Evolutionary conservation across 2,113 vertebrate species (phyloP).

Genomic region (Tetrao urogallus): DNA sequence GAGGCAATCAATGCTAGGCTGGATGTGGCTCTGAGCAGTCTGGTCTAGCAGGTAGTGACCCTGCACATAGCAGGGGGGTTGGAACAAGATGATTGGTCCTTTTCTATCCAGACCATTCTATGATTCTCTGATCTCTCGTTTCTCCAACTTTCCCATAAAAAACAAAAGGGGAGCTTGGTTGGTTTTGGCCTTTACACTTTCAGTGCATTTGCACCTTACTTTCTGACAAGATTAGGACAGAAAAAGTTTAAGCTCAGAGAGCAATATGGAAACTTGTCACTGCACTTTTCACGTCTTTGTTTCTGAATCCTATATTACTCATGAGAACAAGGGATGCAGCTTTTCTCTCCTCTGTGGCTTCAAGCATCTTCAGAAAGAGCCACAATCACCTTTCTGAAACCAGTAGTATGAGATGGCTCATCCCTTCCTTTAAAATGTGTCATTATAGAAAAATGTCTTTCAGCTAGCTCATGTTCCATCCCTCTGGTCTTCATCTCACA

Average conservation of each 20-base stretch:
- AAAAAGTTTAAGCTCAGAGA: background rate
- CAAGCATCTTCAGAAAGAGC: background rate
- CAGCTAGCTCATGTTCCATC: background rate
- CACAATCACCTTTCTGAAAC: background rate
- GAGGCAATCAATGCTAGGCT: no score
- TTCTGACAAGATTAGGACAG: background rate
- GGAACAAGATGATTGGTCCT: no score
- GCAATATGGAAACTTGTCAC: background rate
- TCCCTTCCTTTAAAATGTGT: background rate
- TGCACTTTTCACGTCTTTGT: background rate
- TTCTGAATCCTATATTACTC: background rate
- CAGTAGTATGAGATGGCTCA: background rate
- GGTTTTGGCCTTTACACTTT: background rate
- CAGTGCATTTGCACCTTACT: background rate
- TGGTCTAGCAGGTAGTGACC: no score
- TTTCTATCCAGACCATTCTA: no score
- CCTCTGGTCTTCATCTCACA: background rate
- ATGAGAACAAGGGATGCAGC: background rate
- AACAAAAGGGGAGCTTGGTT: no score
- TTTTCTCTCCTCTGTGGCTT: background rate
- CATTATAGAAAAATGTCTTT: background rate
- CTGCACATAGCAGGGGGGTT: no score
- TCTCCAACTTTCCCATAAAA: accelerated
- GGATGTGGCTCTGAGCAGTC: no score
- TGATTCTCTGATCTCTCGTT: background rate